Base-by-base conservation (phyloP, 1,140 invertebrate genomes). In the Manduca sexta region DNA sequence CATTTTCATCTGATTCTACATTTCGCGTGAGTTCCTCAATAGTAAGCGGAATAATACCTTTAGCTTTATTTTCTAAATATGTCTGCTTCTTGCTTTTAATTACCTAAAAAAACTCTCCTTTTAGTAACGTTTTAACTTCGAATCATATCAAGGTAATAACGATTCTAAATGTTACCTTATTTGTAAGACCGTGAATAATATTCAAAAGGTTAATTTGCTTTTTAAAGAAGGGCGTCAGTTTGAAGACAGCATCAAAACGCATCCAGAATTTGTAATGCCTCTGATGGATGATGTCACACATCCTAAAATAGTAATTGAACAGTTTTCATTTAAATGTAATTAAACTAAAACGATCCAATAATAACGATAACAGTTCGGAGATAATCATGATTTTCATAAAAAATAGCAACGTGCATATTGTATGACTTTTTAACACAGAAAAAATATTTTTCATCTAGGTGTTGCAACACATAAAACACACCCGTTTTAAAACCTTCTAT, bases 281-380 rank as follows among this genome's bases (percentile, higher is more conserved):
- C 61, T 88, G 89, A 58, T 93, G 92, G 40, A 93, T 87, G 7
- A 93, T 91, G 42, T 92, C 89, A 56, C 92, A 92, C 90, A 93
- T 90, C 57, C 92, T 92, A 55, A 29, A 83, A 68, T n/a, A n/a
- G n/a, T n/a, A n/a, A n/a, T n/a, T n/a, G 30, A 11, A 52, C 37
- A 45, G 3, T 44, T 34, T 40, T 26, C 3, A 4, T 11, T n/a
- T 35, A 12, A 12, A 35, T 12, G 17, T 52, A 49, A 41, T 35
- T 33, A 29, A 7, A 30, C 31, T 10, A n/a, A n/a, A n/a, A n/a
- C n/a, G n/a, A n/a, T n/a, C n/a, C n/a, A n/a, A n/a, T n/a, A n/a
- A n/a, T n/a, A n/a, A n/a, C n/a, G n/a, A n/a, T n/a, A n/a, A n/a
- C n/a, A n/a, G n/a, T n/a, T n/a, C n/a, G n/a, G n/a, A n/a, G n/a